These are phyloP conservation scores for Hafferia zeledoni DNA, from an alignment of 2,797 vertebrate species.

Conservation along the genomic window DNA sequence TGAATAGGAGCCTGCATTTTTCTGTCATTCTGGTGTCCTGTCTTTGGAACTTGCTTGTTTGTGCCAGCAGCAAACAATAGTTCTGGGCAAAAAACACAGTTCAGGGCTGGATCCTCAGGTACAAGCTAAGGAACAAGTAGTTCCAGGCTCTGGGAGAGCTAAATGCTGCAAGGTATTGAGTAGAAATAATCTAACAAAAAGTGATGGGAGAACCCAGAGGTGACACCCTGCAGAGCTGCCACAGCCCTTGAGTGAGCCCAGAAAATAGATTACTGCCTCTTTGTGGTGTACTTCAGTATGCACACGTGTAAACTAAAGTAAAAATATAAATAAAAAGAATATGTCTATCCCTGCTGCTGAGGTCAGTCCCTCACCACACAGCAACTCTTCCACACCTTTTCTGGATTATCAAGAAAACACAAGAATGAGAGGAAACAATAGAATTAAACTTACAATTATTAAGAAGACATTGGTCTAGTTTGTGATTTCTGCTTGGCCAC, in stretches of 20 bases:
- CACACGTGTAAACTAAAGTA: neutral
- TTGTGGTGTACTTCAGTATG: neutral
- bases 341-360: neutral
- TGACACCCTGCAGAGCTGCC: neutral
- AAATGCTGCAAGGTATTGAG: neutral
- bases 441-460: neutral
- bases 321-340: neutral
- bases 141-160: neutral
- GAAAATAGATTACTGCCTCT: neutral
- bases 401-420: neutral
- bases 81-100: neutral
- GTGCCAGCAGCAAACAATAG: neutral
- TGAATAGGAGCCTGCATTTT: neutral
- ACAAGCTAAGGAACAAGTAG: neutral
- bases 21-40: neutral
- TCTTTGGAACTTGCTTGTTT: neutral
- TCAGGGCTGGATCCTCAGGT: neutral
- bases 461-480: neutral
- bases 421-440: neutral
- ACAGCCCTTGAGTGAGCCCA: neutral
- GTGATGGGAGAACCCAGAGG: neutral
- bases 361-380: neutral
- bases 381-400: fast-evolving
- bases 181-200: neutral
- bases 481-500: neutral